A percentile compares a stretch with the other conserved stretches of the same genome.
These are phyloP conservation scores for Penaeus indicus DNA, from an alignment of 1,140 invertebrate species.

Conservation along the genomic window DNA sequence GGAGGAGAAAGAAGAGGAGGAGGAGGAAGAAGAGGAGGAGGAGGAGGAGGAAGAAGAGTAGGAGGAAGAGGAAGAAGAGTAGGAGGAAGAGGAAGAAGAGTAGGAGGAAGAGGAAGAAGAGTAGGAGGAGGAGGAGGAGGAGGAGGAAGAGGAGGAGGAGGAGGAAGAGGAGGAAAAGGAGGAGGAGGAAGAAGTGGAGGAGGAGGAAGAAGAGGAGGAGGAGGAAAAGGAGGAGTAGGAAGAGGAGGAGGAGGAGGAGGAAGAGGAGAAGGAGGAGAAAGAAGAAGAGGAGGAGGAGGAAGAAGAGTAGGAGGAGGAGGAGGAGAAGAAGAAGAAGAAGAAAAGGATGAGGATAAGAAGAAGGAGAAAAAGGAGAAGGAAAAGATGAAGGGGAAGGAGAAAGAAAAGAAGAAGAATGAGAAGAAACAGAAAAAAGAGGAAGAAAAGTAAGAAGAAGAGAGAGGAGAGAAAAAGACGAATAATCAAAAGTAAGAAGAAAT, in stretches of 20 bases:
- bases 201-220: neutral
- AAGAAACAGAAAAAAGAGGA: conserved; percentile 20
- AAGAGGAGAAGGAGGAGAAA: neutral
- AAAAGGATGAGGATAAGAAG: too few relatives aligned
- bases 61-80: neutral
- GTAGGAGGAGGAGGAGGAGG: neutral
- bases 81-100: neutral
- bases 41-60: too few relatives aligned
- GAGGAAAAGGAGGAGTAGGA: neutral
- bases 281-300: conserved; percentile 2
- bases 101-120: neutral
- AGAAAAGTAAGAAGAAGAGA: conserved; percentile 1
- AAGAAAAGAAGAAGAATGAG: conserved; percentile 23
- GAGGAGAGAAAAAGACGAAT: neutral
- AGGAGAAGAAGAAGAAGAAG: neutral
- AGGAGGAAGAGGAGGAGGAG: neutral
- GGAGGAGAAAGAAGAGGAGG: too few relatives aligned
- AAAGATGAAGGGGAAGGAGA: conserved; percentile 22
- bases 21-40: too few relatives aligned
- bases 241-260: neutral
- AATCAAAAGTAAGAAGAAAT: neutral
- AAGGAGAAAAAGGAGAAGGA: conserved; percentile 27
- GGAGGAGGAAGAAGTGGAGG: neutral
- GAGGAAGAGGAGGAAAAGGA: neutral
- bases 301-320: neutral